These are phyloP conservation scores for Atlantisia rogersi DNA, from an alignment of 2,113 vertebrate genomes.

Conservation along the genomic window DNA sequence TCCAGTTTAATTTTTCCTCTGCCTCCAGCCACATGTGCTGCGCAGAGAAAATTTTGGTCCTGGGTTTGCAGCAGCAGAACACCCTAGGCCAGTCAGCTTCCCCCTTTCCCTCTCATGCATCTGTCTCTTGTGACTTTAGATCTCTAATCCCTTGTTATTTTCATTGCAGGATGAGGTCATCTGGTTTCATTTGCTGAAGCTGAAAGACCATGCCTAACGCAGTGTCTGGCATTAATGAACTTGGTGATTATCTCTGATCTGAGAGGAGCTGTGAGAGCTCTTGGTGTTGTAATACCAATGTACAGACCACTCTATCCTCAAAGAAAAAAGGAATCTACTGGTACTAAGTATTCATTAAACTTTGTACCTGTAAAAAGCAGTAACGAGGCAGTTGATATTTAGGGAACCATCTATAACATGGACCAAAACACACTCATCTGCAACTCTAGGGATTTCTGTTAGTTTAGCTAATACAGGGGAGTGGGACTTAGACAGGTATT, in stretches of 20 bases:
- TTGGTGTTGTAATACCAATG: background rate
- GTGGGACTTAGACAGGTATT: background rate
- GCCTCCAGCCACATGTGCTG: background rate
- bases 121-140: accelerated
- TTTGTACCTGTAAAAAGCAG: background rate
- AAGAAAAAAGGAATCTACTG: background rate
- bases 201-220: background rate
- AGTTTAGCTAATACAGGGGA: background rate
- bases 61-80: background rate
- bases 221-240: background rate
- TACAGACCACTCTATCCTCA: background rate
- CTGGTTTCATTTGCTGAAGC: background rate
- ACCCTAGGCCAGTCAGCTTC: background rate
- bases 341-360: background rate
- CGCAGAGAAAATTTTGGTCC: background rate
- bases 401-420: background rate
- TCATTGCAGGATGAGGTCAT: background rate
- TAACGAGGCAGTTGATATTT: background rate
- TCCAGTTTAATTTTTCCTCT: background rate
- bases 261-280: background rate
- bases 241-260: background rate
- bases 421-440: background rate
- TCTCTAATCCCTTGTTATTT: background rate
- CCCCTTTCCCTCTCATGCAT: background rate
- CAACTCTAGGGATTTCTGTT: background rate